Evolutionary conservation across 2,113 vertebrate genomes (phyloP), one percentile per base, ranked within the genome.

Genomic region (Lutjanus erythropterus): DNA sequence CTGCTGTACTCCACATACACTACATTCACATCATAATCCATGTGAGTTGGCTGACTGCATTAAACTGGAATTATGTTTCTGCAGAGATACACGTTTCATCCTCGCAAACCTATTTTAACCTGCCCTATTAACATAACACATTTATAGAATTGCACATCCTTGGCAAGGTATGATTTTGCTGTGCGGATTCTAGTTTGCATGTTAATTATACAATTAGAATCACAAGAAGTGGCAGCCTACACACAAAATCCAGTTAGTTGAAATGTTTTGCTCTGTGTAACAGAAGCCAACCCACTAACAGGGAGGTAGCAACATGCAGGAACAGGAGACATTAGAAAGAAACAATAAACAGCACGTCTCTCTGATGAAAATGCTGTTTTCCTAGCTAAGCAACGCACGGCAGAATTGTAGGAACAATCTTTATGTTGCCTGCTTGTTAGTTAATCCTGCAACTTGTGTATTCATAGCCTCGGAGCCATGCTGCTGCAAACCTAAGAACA

Each of bases 401-500:
- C 58, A 37, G 29, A 25, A 25, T 6, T 33, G 12, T 41, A 18
- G 41, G 8, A 35, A 25, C 19, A 21, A 0, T 59, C 8, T 44
- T 44, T 39, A n/a, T n/a, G 31, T 18, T 29, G 11, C 14, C 50
- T 33, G 39, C 25, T 66, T 52, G 58, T 73, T 60, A 49, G 41
- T 14, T 37, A 35, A 49, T 58, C 33, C 68, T 61, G 44, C 47
- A 49, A 10, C n/a, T 59, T 31, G 53, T 23, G 9, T 52, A 19
- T 67, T 21, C 31, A 14, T 33, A 27, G 35, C n/a, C 25, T 64
- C 18, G 16, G 21, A 16, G 33, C 2, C 2, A 8, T 33, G 10
- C 29, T 21, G 42, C 50, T 66, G 70, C 23, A 33, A 41, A 53
- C 60, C 58, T 71, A 21, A 55, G 44, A 59, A 61, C 52, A 55